A percentile compares a stretch with the other conserved stretches of the same genome.
phyloP scores from a whole-genome alignment of 1,140 invertebrate species.

The Temnothorax curvispinosus region DNA sequence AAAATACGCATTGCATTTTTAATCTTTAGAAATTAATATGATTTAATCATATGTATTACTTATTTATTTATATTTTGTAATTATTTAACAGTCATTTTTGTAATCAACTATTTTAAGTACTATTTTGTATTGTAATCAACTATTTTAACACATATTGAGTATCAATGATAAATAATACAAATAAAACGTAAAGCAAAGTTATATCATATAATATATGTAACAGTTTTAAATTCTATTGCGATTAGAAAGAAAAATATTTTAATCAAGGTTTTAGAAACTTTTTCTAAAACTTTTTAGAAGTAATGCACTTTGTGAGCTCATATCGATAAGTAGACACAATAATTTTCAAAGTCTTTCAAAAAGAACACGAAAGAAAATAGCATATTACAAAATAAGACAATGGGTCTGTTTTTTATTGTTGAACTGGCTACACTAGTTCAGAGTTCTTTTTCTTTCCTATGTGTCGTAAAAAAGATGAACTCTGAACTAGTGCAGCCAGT shows the following conservation, averaged over 20 bases:
- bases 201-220: neutral
- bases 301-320: neutral
- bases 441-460: no score
- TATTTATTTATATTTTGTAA: neutral
- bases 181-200: neutral
- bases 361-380: neutral
- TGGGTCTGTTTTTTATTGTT: no score
- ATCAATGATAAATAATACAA: neutral
- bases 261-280: neutral
- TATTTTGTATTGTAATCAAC: neutral
- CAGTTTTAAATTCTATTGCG: neutral
- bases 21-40: neutral
- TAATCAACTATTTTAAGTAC: neutral
- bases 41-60: neutral
- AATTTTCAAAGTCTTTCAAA: neutral
- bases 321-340: neutral
- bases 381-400: neutral
- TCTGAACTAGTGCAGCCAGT: no score
- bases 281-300: neutral
- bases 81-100: neutral
- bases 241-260: neutral
- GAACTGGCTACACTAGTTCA: no score
- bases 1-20: neutral
- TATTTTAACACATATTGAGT: neutral
- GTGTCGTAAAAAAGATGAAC: no score